These are phyloP conservation scores for Mixornis gularis DNA, from an alignment of 2,113 vertebrate genomes.

Conservation along the genomic window DNA sequence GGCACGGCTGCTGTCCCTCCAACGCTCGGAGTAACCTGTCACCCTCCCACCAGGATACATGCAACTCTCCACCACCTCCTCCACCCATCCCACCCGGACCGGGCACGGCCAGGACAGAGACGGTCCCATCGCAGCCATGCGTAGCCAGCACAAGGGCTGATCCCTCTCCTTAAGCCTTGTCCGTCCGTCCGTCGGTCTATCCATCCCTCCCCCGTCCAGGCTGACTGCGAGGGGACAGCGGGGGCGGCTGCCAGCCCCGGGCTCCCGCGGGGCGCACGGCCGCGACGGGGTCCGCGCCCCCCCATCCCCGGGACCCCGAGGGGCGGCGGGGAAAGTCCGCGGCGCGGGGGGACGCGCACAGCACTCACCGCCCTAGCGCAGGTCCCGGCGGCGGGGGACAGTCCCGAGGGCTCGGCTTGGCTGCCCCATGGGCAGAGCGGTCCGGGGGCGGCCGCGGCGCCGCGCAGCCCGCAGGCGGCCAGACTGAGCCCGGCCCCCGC, in stretches of 20 bases:
- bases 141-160: not conserved
- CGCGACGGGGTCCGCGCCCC: not conserved
- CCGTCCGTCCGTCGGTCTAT: accelerated
- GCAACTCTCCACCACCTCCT: not conserved
- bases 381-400: not conserved
- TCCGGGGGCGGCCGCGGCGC: no score
- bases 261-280: not conserved
- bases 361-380: constrained; percentile 8
- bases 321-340: not conserved
- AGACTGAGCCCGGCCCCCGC: not conserved
- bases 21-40: not conserved
- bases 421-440: not conserved
- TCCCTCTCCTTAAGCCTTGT: not conserved
- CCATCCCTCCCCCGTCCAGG: not conserved
- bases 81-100: not conserved
- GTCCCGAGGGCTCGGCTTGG: not conserved
- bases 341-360: not conserved
- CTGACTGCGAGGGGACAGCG: not conserved
- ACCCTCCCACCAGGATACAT: not conserved
- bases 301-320: not conserved
- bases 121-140: not conserved
- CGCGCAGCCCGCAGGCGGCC: not conserved
- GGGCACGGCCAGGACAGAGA: not conserved
- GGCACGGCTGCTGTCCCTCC: not conserved
- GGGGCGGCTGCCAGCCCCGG: not conserved